These are phyloP conservation scores for Petrocephalus microphthalmus DNA, from an alignment of 2,113 vertebrate species.

Conservation along the genomic window DNA sequence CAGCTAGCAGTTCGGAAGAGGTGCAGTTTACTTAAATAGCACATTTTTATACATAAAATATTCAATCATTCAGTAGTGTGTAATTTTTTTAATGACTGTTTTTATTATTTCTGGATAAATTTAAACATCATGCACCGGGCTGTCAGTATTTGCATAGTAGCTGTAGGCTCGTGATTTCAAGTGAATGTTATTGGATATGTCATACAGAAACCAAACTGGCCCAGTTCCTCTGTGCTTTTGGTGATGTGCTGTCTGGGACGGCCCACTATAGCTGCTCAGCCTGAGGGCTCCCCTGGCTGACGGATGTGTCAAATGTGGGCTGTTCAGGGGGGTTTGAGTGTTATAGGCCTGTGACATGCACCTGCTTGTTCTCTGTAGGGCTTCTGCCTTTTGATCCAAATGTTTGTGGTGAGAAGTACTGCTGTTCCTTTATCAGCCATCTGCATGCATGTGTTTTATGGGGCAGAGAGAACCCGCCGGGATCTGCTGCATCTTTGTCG, in stretches of 20 bases:
- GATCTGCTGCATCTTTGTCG: neutral
- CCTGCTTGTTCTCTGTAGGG: neutral
- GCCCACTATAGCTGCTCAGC: neutral
- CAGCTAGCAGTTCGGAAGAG: neutral
- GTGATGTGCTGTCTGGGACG: neutral
- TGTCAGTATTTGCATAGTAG: neutral
- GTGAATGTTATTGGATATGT: neutral
- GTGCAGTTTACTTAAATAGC: neutral
- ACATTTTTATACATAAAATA: neutral
- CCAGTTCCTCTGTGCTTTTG: neutral
- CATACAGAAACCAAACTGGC: neutral
- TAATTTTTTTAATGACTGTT: neutral
- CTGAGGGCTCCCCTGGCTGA: neutral
- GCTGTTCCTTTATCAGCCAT: neutral
- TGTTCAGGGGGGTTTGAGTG: neutral
- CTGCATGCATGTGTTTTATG: conserved; percentile 22
- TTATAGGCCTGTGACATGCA: neutral
- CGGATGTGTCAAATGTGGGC: neutral
- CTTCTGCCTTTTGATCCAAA: conserved; percentile 6
- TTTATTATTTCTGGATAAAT: neutral
- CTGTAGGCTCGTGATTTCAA: neutral
- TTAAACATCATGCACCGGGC: neutral
- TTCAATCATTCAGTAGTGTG: neutral
- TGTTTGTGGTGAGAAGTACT: conserved; percentile 19
- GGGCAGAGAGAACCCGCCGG: neutral